Evolutionary conservation across 2,888 invertebrate genomes (phyloP).

Genomic region (Eupeodes luniger): DNA sequence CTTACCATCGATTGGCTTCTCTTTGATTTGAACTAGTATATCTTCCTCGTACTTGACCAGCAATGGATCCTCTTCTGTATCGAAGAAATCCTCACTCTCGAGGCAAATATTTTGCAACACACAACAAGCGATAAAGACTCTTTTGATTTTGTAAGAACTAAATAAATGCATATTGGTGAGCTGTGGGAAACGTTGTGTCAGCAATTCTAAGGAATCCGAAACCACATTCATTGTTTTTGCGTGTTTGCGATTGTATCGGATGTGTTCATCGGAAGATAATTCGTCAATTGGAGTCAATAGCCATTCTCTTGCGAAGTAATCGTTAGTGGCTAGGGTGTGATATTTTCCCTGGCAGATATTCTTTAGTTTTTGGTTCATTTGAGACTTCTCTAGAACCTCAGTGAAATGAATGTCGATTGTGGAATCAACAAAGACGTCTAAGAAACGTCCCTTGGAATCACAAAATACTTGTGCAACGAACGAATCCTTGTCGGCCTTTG

Average conservation of each 20-base stretch:
- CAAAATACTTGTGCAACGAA: slow-evolving; percentile 41
- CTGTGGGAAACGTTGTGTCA: slow-evolving; percentile 33
- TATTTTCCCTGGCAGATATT: slow-evolving; percentile 34
- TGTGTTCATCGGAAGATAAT: neutral
- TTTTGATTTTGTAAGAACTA: slow-evolving; percentile 12
- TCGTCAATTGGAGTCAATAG: slow-evolving; percentile 43
- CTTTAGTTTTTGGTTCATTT: slow-evolving; percentile 10
- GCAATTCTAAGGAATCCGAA: neutral
- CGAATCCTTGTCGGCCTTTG: neutral
- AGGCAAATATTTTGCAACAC: slow-evolving; percentile 56
- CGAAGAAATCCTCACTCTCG: slow-evolving; percentile 30
- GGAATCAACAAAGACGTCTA: slow-evolving; percentile 39
- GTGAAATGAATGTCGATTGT: slow-evolving; percentile 8
- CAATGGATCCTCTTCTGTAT: neutral
- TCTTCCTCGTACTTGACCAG: neutral
- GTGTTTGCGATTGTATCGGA: slow-evolving; percentile 26
- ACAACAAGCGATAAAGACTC: slow-evolving; percentile 44
- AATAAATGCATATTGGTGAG: slow-evolving; percentile 8
- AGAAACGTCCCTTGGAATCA: slow-evolving; percentile 35
- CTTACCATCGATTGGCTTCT: neutral
- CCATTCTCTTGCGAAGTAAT: slow-evolving; percentile 40
- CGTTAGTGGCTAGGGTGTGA: slow-evolving; percentile 19
- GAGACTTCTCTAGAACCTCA: slow-evolving; percentile 34
- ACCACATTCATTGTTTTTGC: neutral
- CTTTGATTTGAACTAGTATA: no score